Base-by-base conservation (phyloP, 2,888 invertebrate genomes). In the Smittia sp. region DNA sequence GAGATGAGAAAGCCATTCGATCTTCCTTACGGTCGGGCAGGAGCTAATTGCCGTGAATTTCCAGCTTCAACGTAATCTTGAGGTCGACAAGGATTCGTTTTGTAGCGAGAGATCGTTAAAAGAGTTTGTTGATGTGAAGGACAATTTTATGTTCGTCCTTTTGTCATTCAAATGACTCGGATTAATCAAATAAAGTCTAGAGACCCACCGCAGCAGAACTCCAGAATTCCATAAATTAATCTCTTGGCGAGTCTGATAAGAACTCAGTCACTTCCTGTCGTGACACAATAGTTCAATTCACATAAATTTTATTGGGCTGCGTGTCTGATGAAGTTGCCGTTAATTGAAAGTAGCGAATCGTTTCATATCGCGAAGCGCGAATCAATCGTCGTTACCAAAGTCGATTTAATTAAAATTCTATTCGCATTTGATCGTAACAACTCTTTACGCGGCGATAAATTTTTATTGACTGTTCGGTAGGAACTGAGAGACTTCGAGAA, bases 331-430 rank as follows among this genome's bases (percentile, higher is more conserved):
- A 46, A 46, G n/a, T 46, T 11, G 13, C 3, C 15, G 46, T n/a
- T 46, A 46, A 46, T 46, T 46, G 46, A 46, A 46, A 46, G 46
- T 46, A 46, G 46, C 46, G n/a, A 46, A 46, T 3, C 11, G 15
- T 13, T 46, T 15, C n/a, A 13, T 46, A 46, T 46, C 46, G 46
- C 6, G 6, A 15, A 32, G 32, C 32, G 32, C 3, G 32, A 32
- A 32, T 32, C 32, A 32, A 32, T 6, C 32, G 32, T 32, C 32
- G 32, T n/a, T n/a, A n/a, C n/a, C 39, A 39, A 13, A 39, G 39
- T n/a, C 46, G 46, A 46, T 46, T 46, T 46, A 46, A 46, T 72
- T 62, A 62, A 72, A 72, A 72, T 72, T 72, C 72, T 62, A 72
- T 72, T 62, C 72, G 4, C 72, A 39, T 58, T 62, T 25, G 24